These are phyloP conservation scores for Pristionchus maxplancki DNA, from an alignment of 2,888 invertebrate genomes.

Conservation along the genomic window DNA sequence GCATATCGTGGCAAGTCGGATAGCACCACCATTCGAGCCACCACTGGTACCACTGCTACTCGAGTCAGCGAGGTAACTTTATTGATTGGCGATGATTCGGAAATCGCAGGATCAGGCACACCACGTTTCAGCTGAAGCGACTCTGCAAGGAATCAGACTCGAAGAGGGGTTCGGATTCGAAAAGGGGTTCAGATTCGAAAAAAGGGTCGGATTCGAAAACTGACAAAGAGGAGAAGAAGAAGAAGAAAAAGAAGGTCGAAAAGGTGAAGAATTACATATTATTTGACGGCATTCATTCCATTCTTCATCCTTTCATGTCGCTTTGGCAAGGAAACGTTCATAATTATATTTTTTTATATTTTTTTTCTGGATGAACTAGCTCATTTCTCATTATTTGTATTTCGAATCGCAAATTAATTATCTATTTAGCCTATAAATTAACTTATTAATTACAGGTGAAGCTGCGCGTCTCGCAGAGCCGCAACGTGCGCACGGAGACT, in stretches of 20 bases:
- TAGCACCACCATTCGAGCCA: no score
- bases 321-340: neutral
- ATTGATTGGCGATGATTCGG: neutral
- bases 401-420: no score
- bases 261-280: neutral
- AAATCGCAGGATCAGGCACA: neutral
- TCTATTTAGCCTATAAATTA: neutral
- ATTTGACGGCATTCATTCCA: neutral
- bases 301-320: neutral
- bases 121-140: neutral
- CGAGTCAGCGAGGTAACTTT: neutral
- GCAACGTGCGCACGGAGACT: neutral
- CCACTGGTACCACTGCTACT: no score
- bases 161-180: constrained; percentile 14
- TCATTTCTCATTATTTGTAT: no score
- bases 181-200: no score
- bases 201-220: neutral
- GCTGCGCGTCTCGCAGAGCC: neutral
- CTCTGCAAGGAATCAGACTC: neutral
- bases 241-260: neutral
- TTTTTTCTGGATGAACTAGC: no score
- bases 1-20: neutral
- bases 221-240: constrained; percentile 8
- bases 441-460: neutral
- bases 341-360: no score